Evolutionary conservation across 2,113 vertebrate species (phyloP), one percentile per base, ranked within the genome.

Genomic region (Silurus glanis): DNA sequence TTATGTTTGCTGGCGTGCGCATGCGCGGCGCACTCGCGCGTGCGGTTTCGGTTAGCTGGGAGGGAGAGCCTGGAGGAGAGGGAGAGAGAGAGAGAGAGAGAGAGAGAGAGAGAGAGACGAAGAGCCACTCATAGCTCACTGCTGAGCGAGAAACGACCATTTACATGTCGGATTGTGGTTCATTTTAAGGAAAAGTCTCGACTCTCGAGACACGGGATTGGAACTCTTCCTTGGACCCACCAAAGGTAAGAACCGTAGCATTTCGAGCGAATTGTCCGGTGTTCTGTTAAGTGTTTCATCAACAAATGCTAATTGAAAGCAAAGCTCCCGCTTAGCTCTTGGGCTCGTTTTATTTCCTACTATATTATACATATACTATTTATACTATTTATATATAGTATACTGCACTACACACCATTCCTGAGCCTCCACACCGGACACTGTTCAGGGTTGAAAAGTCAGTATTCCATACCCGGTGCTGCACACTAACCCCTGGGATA

Each of bases 1-100:
- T 14, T 53, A 1, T 3, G 74, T 47, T 56, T 76, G 21, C n/a
- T n/a, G 58, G 28, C 17, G 14, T 45, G 85, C 94, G 91, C 95
- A 93, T 56, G 95, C 94, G 94, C 92, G 85, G 83, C 87, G 69
- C 55, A 17, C 12, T 71, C 74, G 82, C 37, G 90, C 88, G 93
- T 89, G 93, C 86, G 94, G 94, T 95, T 95, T 95, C 93, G 93
- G 94, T 94, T 93, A 94, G 90, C 82, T 89, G 83, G 82, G 83
- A 85, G 86, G 80, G 85, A 80, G 86, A 75, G 83, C 37, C 37
- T 1, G 37, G 37, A 37, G 37, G 37, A 37, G 37, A 37, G 37
- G 37, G 37, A 85, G 86, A 82, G 85, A 80, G 86, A 67, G 83
- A 83, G 87, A 81, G 83, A 78, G 85, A 83, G 85, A 79, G 86